Percentiles rank a stretch among this genome's conserved stretches.
Evolutionary conservation across 1,140 invertebrate species (phyloP).

Genomic region (Drosophila nikananu): DNA sequence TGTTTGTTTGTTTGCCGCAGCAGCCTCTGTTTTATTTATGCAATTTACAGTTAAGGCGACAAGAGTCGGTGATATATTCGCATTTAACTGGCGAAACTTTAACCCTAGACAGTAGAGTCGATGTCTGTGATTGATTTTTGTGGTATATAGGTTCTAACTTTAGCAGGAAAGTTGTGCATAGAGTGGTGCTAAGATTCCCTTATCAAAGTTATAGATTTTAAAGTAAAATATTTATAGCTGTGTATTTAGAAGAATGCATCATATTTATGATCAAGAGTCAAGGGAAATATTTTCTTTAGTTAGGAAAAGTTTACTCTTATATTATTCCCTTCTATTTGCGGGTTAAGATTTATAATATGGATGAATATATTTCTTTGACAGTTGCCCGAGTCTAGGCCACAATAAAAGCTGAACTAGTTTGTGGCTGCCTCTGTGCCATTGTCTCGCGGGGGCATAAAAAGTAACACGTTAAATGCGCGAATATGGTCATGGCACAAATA

Average conservation of each 20-base stretch:
- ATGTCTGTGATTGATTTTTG: neutral
- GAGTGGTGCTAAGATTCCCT: neutral
- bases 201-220: neutral
- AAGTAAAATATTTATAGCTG: neutral
- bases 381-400: conserved; percentile 25
- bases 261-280: no score
- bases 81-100: conserved; percentile 15
- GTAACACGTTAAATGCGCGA: conserved; percentile 55
- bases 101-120: conserved; percentile 8
- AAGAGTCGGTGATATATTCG: conserved; percentile 26
- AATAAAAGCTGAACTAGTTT: conserved; percentile 41
- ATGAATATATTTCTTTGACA: conserved; percentile 19
- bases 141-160: neutral
- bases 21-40: conserved; percentile 76
- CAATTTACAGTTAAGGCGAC: conserved; percentile 73
- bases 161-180: neutral
- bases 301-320: neutral
- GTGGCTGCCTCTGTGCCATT: conserved; percentile 19
- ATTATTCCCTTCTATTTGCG: neutral
- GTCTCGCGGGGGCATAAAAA: conserved; percentile 45
- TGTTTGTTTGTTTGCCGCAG: conserved; percentile 25
- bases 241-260: neutral
- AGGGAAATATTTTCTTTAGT: neutral
- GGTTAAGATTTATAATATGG: conserved; percentile 42
- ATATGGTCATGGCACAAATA: conserved; percentile 70